Evolutionary conservation across 2,888 invertebrate genomes (phyloP).

Genomic region (Tetranychus truncatus): DNA sequence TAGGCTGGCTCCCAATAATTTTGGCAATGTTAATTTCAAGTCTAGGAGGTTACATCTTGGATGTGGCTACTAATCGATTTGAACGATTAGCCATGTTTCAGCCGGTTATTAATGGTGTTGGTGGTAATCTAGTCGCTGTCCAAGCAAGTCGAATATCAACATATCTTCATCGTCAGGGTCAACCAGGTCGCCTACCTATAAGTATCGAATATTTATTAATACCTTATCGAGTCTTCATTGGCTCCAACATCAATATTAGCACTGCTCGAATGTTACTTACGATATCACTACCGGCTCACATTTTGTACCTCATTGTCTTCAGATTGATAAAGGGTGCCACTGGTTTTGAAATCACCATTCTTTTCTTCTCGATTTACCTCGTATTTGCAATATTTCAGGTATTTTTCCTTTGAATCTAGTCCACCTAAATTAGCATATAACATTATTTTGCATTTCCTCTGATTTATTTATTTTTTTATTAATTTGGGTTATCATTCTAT

Average conservation of each 20-base stretch:
- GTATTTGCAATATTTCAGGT: conserved; percentile 33
- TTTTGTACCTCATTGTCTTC: conserved; percentile 42
- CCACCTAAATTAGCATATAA: too few relatives aligned
- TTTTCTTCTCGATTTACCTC: conserved; percentile 60
- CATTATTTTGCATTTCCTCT: neutral
- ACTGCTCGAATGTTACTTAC: conserved; percentile 64
- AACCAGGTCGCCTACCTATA: conserved; percentile 13
- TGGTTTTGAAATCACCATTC: conserved; percentile 41
- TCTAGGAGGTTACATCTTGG: conserved; percentile 61
- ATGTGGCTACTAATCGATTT: conserved; percentile 60
- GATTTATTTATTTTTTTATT: neutral
- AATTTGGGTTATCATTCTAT: neutral
- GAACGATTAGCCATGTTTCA: conserved; percentile 78
- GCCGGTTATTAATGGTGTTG: conserved; percentile 71
- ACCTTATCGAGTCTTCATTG: neutral
- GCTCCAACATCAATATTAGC: conserved; percentile 18
- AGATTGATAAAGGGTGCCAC: conserved; percentile 49
- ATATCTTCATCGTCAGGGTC: conserved; percentile 42
- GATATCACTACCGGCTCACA: conserved; percentile 68
- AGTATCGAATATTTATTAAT: neutral
- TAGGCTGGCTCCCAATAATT: conserved; percentile 78
- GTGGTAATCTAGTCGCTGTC: conserved; percentile 77
- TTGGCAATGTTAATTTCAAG: conserved; percentile 77
- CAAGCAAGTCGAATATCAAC: conserved; percentile 80
- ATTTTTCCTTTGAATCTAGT: neutral